These are phyloP conservation scores for Bubalus kerabau DNA, from an alignment of 2,113 vertebrate genomes.

Conservation along the genomic window DNA sequence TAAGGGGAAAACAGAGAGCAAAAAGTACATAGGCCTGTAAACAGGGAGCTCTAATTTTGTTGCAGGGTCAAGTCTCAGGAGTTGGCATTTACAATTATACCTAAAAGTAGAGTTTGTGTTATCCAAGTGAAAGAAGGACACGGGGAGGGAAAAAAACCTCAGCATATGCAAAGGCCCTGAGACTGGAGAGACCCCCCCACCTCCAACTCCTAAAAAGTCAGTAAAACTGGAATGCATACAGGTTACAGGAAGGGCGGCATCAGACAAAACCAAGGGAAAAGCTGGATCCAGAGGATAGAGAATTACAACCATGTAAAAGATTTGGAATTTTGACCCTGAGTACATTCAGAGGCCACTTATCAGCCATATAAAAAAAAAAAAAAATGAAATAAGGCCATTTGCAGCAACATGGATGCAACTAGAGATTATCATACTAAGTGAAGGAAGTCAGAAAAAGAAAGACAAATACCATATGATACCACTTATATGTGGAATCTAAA, in stretches of 20 bases:
- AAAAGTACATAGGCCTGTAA: neutral
- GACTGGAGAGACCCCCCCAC: neutral
- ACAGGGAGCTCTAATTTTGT: neutral
- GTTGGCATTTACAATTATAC: neutral
- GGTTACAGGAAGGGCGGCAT: neutral
- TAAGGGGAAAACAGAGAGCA: neutral
- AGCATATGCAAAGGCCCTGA: neutral
- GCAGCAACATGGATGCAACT: neutral
- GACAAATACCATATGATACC: neutral
- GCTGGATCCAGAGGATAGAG: neutral
- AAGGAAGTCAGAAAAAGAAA: neutral
- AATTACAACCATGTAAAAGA: neutral
- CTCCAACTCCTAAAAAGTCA: neutral
- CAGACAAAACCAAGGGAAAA: neutral
- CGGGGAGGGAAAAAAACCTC: neutral
- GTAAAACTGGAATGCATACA: neutral
- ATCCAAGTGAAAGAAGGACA: neutral
- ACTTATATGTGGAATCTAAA: neutral
- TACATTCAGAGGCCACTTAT: neutral
- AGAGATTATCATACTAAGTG: neutral
- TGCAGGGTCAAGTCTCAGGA: neutral
- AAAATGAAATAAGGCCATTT: neutral
- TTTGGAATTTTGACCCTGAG: neutral
- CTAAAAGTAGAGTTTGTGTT: neutral
- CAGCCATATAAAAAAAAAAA: neutral